Evolutionary conservation across 2,888 invertebrate species (phyloP).

Genomic region (Nomada hirtipes): DNA sequence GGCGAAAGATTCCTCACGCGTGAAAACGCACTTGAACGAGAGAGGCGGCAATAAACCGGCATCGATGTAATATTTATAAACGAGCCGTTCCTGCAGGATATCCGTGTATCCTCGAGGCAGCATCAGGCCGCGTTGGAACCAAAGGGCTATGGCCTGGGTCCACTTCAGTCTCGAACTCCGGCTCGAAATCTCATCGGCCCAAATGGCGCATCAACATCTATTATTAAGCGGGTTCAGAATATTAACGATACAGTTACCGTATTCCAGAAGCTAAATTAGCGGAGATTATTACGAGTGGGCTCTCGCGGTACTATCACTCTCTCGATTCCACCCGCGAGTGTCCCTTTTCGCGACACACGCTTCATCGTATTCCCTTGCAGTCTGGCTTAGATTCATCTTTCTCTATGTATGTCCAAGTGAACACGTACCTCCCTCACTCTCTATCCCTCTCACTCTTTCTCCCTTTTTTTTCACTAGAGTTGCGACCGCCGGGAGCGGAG

Average conservation of each 20-base stretch:
- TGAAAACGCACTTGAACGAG: constrained; percentile 9
- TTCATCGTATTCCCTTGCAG: constrained; percentile 54
- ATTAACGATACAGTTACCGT: constrained; percentile 84
- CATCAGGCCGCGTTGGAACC: constrained; percentile 52
- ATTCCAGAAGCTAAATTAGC: constrained; percentile 83
- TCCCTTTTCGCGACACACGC: constrained; percentile 55
- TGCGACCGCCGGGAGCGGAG: constrained; percentile 23
- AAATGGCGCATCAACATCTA: constrained; percentile 84
- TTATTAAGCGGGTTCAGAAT: constrained; percentile 83
- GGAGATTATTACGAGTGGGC: constrained; percentile 83
- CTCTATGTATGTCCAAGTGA: constrained; percentile 30
- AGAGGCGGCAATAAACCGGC: constrained; percentile 14
- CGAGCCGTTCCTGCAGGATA: constrained; percentile 70
- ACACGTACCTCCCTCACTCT: constrained; percentile 34
- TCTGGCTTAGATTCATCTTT: constrained; percentile 53
- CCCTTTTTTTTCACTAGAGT: too few species aligned
- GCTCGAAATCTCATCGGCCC: constrained; percentile 84
- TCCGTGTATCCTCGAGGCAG: constrained; percentile 72
- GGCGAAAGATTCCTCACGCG: constrained; percentile 17
- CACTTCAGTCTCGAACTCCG: constrained; percentile 80
- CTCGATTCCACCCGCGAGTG: constrained; percentile 43
- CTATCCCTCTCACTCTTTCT: not conserved
- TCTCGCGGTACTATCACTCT: constrained; percentile 70
- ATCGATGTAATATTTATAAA: constrained; percentile 81
- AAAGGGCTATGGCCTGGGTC: constrained; percentile 72